Evolutionary conservation across 2,888 invertebrate genomes (phyloP), one percentile per base, ranked within the genome.

Genomic region (Cerastis leucographa): DNA sequence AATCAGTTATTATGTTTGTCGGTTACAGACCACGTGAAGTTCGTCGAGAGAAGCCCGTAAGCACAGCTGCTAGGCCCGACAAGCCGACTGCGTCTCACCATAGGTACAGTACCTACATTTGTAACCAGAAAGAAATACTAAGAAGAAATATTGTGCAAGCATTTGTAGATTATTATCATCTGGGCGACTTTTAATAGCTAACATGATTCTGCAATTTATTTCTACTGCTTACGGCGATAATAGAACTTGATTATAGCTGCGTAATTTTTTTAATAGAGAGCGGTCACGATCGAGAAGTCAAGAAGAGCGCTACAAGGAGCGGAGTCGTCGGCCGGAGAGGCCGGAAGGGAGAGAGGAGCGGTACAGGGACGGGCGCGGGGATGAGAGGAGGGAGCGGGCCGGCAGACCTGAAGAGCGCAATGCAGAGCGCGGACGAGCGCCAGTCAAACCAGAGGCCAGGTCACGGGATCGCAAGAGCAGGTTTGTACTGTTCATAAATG

Each of bases 1-100:
- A 22, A 69, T 75, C 68, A 81, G 76, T 75, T 73, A 78, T 77
- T 35, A 71, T 70, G 65, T 81, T 91, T 90, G 76, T 94, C 92
- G 88, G 79, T 93, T 92, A 73, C 94, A 96, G 96, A 88, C 83
- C 90, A 76, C 93, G 95, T 4, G 96, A 96, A 8, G 88, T 86
- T 74, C 94, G 94, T 42, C 93, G 94, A 17, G 95, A 95, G 78
- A 92, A 94, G 72, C 88, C 91, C 54, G 70, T 83, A 42, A 85
- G 59, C 74, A 54, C 81, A 54, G 75, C 85, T 66, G 86, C 79
- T 70, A 91, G 94, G 74, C 80, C 88, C 1, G 95, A 94, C 6
- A 94, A 93, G 83, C 91, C 91, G 7, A 76, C 88, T 5, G 77
- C 86, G 51, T 66, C 82, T 29, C 86, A 79, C 9, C 85, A 85